These are phyloP conservation scores for Pyralis farinalis DNA, from an alignment of 2,888 invertebrate genomes.

Conservation along the genomic window DNA sequence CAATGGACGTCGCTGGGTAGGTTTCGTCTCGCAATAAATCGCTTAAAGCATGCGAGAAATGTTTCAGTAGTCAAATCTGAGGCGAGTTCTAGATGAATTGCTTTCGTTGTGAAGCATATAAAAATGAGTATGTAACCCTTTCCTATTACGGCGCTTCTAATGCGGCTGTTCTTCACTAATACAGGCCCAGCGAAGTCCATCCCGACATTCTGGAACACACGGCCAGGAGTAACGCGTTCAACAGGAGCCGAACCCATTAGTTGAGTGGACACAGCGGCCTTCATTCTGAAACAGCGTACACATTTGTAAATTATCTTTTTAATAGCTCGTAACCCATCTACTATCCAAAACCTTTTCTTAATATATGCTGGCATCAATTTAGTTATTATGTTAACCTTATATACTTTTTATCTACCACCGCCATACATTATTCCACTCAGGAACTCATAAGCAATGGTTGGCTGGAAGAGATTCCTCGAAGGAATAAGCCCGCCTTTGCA, in stretches of 20 bases:
- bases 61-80: slow-evolving; percentile 14
- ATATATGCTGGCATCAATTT: no score
- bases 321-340: slow-evolving; percentile 4
- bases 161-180: slow-evolving; percentile 11
- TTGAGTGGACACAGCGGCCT: slow-evolving; percentile 6
- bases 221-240: slow-evolving; percentile 7
- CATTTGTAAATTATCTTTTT: slow-evolving; percentile 3
- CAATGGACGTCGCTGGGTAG: slow-evolving; percentile 13
- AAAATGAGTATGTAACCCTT: slow-evolving; percentile 13
- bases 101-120: slow-evolving; percentile 14
- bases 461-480: no score
- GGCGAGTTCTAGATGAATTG: slow-evolving; percentile 13
- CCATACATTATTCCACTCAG: no score
- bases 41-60: slow-evolving; percentile 13
- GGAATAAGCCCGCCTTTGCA: no score
- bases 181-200: slow-evolving; percentile 20
- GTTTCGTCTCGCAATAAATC: slow-evolving; percentile 14
- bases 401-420: no score
- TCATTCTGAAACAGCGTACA: no score
- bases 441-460: no score
- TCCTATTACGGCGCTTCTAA: slow-evolving; percentile 9
- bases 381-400: no score
- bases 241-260: slow-evolving; percentile 8
- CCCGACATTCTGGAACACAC: slow-evolving; percentile 14
- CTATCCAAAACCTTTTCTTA: slow-evolving; percentile 11